Conservation (phyloP, 2,797 vertebrate species). For the Amblyraja radiata region DNA sequence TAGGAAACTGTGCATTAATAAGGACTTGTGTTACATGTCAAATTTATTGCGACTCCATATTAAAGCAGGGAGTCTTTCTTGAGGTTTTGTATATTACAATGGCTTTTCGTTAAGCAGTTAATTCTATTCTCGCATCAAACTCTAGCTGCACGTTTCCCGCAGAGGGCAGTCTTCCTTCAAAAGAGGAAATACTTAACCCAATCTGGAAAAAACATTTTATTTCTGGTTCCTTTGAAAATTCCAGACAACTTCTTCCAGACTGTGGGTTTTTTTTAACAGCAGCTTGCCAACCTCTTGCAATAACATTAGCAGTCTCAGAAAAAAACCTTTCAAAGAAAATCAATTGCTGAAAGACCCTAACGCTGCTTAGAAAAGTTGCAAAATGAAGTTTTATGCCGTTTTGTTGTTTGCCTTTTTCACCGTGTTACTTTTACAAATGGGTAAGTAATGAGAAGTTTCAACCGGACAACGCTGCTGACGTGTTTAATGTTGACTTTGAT, state of each 20-base stretch:
- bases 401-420: conserved; percentile 12
- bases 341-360: neutral
- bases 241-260: conserved; percentile 6
- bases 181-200: neutral
- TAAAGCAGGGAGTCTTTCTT: neutral
- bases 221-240: neutral
- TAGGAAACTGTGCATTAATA: neutral
- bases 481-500: neutral
- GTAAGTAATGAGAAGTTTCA: neutral
- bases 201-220: neutral
- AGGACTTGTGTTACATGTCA: neutral
- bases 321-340: neutral
- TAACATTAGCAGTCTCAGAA: neutral
- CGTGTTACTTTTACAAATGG: conserved; percentile 26
- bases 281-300: neutral
- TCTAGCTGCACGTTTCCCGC: neutral
- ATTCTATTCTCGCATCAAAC: neutral
- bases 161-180: conserved; percentile 9
- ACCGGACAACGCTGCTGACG: neutral
- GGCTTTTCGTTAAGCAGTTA: neutral
- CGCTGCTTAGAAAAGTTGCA: conserved; percentile 1
- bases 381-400: conserved; percentile 11
- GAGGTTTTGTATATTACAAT: too few species aligned
- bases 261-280: neutral
- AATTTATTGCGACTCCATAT: neutral